These are phyloP conservation scores for Alca torda DNA, from an alignment of 2,797 vertebrate species.

Conservation along the genomic window DNA sequence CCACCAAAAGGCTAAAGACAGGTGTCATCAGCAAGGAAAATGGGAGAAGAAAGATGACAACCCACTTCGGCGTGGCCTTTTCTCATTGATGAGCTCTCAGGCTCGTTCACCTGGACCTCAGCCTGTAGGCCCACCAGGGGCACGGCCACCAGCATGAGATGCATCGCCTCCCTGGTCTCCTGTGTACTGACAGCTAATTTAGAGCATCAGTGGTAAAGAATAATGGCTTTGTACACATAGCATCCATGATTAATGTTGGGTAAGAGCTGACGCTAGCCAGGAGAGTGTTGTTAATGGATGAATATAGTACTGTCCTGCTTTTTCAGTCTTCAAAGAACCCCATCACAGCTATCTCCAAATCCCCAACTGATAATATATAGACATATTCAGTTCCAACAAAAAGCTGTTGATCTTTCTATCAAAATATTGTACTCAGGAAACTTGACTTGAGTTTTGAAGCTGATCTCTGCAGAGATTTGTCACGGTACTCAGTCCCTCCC, in stretches of 20 bases:
- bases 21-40: background rate
- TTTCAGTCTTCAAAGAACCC: background rate
- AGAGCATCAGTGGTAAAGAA: background rate
- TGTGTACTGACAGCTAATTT: background rate
- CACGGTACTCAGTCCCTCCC: background rate
- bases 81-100: background rate
- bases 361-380: background rate
- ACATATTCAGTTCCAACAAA: background rate
- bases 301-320: background rate
- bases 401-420: background rate
- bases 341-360: background rate
- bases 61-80: background rate
- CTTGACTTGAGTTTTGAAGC: background rate
- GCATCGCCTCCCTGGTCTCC: background rate
- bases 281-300: background rate
- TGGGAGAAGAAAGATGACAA: background rate
- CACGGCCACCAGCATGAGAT: fast-evolving
- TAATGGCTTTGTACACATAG: background rate
- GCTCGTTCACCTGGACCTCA: background rate
- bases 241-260: background rate
- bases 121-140: too few relatives aligned
- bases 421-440: background rate
- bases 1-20: background rate
- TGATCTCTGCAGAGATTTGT: background rate
- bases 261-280: background rate